Percentiles rank a stretch among this genome's conserved stretches.
phyloP scores from a whole-genome alignment of 2,113 vertebrate species.

The Erpornis zantholeuca region DNA sequence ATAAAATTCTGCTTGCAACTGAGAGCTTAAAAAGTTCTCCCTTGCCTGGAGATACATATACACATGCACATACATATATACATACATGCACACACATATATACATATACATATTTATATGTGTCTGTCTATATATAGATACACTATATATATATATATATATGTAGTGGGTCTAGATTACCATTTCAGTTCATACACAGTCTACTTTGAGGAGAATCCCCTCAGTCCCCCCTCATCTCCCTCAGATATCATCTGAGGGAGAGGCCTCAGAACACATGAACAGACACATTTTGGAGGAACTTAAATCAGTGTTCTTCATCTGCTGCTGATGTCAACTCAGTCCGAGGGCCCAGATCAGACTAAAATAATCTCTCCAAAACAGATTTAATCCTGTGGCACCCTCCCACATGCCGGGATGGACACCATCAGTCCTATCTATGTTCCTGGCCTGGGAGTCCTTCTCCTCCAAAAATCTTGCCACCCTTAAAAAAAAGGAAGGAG shows the following conservation, averaged over 20 bases:
- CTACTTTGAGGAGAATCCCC: neutral
- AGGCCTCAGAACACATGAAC: neutral
- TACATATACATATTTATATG: too few relatives aligned
- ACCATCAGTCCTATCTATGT: neutral
- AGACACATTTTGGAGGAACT: neutral
- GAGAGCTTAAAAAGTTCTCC: neutral
- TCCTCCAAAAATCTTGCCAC: neutral
- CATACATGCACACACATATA: accelerated
- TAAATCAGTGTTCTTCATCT: neutral
- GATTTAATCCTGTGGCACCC: neutral
- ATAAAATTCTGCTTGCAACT: neutral
- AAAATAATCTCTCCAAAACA: neutral
- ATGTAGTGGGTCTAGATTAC: neutral
- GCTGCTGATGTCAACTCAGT: neutral
- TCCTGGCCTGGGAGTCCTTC: neutral
- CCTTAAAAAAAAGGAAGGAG: neutral
- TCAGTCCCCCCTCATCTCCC: neutral
- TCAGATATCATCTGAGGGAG: accelerated
- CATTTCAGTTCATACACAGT: neutral
- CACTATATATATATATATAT: neutral
- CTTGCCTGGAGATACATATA: neutral
- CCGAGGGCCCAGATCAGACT: neutral
- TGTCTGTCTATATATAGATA: too few relatives aligned
- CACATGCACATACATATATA: too few relatives aligned
- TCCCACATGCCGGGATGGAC: neutral